Conservation (phyloP, 2,888 invertebrate genomes). For the Tipula vernalis region DNA sequence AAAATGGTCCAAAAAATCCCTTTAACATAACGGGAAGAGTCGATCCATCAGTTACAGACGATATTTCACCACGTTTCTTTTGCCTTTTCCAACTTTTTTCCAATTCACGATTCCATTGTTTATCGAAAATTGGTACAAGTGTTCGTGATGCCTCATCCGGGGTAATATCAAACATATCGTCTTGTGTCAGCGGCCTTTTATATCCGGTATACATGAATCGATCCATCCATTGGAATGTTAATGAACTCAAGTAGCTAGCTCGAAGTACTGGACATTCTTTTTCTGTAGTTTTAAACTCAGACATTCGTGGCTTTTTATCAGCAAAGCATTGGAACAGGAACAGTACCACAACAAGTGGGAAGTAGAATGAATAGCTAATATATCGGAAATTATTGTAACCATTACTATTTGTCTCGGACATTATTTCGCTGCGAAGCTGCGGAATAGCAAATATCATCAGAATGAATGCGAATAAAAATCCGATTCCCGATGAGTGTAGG, state of each 20-base stretch:
- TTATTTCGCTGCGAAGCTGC: constrained; percentile 19
- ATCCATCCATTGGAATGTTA: constrained; percentile 41
- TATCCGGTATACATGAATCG: constrained; percentile 37
- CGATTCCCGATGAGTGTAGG: constrained; percentile 40
- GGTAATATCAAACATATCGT: constrained; percentile 42
- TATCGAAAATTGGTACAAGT: constrained; percentile 31
- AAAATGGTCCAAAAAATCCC: constrained; percentile 15
- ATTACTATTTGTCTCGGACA: constrained; percentile 9
- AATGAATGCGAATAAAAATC: constrained; percentile 44
- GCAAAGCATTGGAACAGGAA: constrained; percentile 31
- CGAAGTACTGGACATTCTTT: constrained; percentile 18
- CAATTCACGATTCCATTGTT: constrained; percentile 24
- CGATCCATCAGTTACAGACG: not conserved
- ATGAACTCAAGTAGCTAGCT: constrained; percentile 18
- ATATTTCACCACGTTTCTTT: not conserved
- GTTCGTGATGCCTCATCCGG: constrained; percentile 28
- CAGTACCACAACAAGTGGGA: constrained; percentile 26
- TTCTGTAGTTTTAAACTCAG: not conserved
- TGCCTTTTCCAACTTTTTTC: not conserved
- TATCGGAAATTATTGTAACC: constrained; percentile 9
- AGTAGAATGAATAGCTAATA: constrained; percentile 26
- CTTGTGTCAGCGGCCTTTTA: constrained; percentile 35
- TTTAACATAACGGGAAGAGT: constrained; percentile 12
- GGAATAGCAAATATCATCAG: constrained; percentile 30
- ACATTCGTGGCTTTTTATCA: constrained; percentile 23